Evolutionary conservation across 2,888 invertebrate genomes (phyloP), one percentile per base, ranked within the genome.

Genomic region (Xylocampa areola): DNA sequence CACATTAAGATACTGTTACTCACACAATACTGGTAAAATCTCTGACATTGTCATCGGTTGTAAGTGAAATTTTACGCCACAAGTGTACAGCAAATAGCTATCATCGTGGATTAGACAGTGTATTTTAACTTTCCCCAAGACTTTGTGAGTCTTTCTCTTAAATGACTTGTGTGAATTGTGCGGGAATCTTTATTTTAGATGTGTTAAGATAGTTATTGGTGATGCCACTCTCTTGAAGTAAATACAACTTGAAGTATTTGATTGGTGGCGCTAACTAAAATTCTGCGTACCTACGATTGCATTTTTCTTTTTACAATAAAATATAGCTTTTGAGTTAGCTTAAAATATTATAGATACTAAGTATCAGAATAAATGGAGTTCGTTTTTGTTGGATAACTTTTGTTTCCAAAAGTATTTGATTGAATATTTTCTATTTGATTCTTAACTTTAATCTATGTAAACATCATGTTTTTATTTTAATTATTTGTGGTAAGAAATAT

Each of bases 81-180:
- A 55, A 55, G 69, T 70, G 69, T 36, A 39, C 35, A 0, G 35
- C 33, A 72, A 72, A 68, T 19, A 70, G 36, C 32, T 37, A 21
- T 35, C 40, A 21, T 35, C 40, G 32, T 49, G 36, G 33, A 43
- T 55, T 53, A 52, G 37, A 68, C 47, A 47, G 43, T 44, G 60
- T 51, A 73, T 69, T 19, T 53, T 21, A 27, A 54, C 69, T 70
- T 70, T 70, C 73, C 14, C 59, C 37, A 33, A 36, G 30, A 30
- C 7, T 37, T 30, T 41, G 36, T 30, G 2, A 33, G 3, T 67
- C 29, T 68, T 65, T 63, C 49, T 50, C 48, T 19, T 45, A 62
- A 27, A 62, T 53, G 43, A 62, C 40, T 68, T 54, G 23, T 30
- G 54, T 41, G 41, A 53, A 68, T 61, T n/a, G 29, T 25, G 13